Base-by-base conservation (phyloP, 2,888 invertebrate genomes). In the Opisthograptis luteolata region DNA sequence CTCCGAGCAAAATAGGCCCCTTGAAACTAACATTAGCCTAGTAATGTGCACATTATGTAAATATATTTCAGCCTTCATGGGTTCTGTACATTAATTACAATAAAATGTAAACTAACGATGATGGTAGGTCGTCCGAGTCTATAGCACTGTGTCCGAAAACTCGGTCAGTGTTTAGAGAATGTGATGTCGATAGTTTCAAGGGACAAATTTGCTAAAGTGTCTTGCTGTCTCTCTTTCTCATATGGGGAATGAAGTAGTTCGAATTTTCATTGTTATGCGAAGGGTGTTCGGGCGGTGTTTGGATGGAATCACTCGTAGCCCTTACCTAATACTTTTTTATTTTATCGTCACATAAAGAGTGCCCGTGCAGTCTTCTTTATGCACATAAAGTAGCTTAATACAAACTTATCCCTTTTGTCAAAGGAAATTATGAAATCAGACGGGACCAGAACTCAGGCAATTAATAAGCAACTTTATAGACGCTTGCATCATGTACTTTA, bases 41-140 rank as follows among this genome's bases (percentile, higher is more conserved):
- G 62, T 62, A 70, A 69, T 67, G 62, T 42, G 43, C 55, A 58
- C 58, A 68, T 70, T 73, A 71, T 71, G 69, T 52, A 64, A 74
- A 74, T 70, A 61, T 45, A 30, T 55, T 60, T 53, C 45, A 41
- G 46, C 60, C 41, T 55, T 59, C 60, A 55, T 41, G 52, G 56
- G 35, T 50, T 56, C 54, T 64, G 49, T 62, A 58, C 56, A 60
- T 64, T 62, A 60, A 67, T 64, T 67, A 64, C 39, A 66, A 55
- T 58, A 55, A 45, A 57, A 62, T 36, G 41, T 56, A 25, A 54
- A 58, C 61, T 58, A 52, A 46, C 37, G 55, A 48, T 51, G 52
- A 53, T 42, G 36, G 41, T 39, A 46, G 51, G 48, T 60, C 37
- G n/a, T n/a, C n/a, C n/a, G n/a, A n/a, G 25, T 4, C 10, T 10